Evolutionary conservation across 2,797 vertebrate species (phyloP).

Genomic region (Liasis olivaceus): DNA sequence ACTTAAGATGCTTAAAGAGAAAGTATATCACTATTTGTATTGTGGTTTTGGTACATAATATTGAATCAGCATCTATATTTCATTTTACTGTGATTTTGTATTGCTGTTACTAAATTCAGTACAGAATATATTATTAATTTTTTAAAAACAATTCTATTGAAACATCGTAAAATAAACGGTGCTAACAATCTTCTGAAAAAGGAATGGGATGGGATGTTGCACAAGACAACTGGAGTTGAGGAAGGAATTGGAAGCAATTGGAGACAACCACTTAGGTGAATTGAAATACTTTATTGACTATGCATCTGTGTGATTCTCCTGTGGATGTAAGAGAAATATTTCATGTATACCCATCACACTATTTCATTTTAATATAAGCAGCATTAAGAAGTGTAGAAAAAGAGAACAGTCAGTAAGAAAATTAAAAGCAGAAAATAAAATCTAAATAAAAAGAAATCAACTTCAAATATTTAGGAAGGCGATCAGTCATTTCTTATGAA

Average conservation of each 20-base stretch:
- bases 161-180: not conserved
- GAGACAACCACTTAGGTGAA: not conserved
- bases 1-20: constrained; percentile 24
- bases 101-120: not conserved
- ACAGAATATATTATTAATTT: not conserved
- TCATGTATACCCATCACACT: not conserved
- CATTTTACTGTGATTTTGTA: not conserved
- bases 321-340: not conserved
- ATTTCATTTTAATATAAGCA: not conserved
- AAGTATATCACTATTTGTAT: not conserved
- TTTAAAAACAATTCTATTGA: not conserved
- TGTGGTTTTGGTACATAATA: not conserved
- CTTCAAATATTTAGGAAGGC: not conserved
- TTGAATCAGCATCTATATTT: constrained; percentile 4
- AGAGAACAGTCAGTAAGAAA: not conserved
- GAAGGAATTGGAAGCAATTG: not conserved
- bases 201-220: not conserved
- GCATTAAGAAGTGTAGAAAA: not conserved
- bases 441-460: not conserved
- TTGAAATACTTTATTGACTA: not conserved
- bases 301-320: not conserved
- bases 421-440: not conserved
- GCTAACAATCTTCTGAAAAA: not conserved
- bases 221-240: not conserved
- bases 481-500: not conserved